phyloP scores from a whole-genome alignment of 37 sponge, comb jelly and placozoan genomes.

The Petrosia ficiformis region DNA sequence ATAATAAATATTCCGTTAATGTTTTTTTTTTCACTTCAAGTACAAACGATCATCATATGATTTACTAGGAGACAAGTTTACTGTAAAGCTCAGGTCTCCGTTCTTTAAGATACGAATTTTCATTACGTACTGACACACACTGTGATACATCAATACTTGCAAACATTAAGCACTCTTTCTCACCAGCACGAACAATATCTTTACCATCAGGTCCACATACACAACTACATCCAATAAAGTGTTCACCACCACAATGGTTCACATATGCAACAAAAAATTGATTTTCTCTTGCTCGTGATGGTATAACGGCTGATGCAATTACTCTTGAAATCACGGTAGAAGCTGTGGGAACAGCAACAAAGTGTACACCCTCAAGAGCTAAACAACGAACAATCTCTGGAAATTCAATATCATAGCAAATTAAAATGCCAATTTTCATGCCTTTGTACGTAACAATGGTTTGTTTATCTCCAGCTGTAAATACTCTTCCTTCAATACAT shows the following conservation, averaged over 20 bases:
- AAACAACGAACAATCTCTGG: slow-evolving; percentile 41
- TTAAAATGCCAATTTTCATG: slow-evolving; percentile 51
- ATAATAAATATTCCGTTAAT: too few relatives aligned
- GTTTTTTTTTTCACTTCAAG: too few relatives aligned
- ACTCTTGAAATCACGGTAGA: neutral
- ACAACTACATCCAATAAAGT: slow-evolving; percentile 14
- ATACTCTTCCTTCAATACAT: slow-evolving; percentile 13
- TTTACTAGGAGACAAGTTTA: too few relatives aligned
- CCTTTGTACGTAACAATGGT: slow-evolving; percentile 38
- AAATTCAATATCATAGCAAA: slow-evolving; percentile 64
- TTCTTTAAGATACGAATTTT: neutral
- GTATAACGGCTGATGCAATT: neutral
- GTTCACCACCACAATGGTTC: slow-evolving; percentile 18
- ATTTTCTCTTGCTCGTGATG: slow-evolving; percentile 34
- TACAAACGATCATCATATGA: too few relatives aligned
- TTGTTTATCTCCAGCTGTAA: slow-evolving; percentile 24
- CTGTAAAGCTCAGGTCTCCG: slow-evolving; percentile 44
- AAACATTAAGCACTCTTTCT: slow-evolving; percentile 24
- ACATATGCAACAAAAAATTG: slow-evolving; percentile 46
- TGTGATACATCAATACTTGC: slow-evolving; percentile 3
- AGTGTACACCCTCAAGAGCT: slow-evolving; percentile 33
- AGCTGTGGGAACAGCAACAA: slow-evolving; percentile 42
- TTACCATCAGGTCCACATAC: slow-evolving; percentile 25
- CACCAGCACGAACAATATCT: neutral
- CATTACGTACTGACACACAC: neutral